phyloP scores from a whole-genome alignment of 2,888 invertebrate genomes.

The Tinea semifulvella region DNA sequence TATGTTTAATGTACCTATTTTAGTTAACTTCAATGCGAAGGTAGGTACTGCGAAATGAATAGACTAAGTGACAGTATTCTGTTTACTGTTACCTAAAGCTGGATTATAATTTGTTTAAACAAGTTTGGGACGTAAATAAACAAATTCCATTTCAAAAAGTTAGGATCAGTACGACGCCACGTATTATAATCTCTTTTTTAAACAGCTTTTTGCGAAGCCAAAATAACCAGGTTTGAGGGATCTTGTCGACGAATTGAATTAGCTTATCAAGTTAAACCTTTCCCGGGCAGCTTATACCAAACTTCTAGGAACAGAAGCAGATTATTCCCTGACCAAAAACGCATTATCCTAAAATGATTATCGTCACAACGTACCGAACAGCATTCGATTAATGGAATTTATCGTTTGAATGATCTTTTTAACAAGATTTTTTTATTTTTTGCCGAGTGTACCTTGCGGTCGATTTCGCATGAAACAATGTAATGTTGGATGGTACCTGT shows the following conservation, averaged over 20 bases:
- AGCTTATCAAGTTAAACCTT: slow-evolving; percentile 47
- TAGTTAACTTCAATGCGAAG: too few species aligned
- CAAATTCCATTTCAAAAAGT: slow-evolving; percentile 32
- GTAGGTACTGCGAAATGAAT: neutral
- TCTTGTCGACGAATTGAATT: slow-evolving; percentile 52
- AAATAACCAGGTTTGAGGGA: slow-evolving; percentile 40
- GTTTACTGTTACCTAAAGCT: slow-evolving; percentile 42
- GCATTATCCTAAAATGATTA: slow-evolving; percentile 10
- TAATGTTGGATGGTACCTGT: slow-evolving; percentile 5
- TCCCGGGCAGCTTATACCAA: slow-evolving; percentile 26
- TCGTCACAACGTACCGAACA: slow-evolving; percentile 8
- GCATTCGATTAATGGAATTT: slow-evolving; percentile 7
- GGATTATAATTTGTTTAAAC: slow-evolving; percentile 45
- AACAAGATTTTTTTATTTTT: slow-evolving; percentile 7
- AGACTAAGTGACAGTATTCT: neutral
- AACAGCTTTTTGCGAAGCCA: slow-evolving; percentile 29
- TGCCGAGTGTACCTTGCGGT: slow-evolving; percentile 2
- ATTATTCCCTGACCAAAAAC: neutral
- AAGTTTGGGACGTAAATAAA: slow-evolving; percentile 51
- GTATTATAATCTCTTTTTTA: slow-evolving; percentile 13
- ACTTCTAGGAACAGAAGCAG: slow-evolving; percentile 12
- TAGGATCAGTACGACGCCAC: slow-evolving; percentile 17
- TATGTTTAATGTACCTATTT: too few species aligned
- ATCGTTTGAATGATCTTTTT: slow-evolving; percentile 7
- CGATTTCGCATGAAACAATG: slow-evolving; percentile 6